Percentiles rank a stretch among this genome's conserved stretches.
Conservation (phyloP, 1,140 invertebrate species). For the Drosophila fuyamai region DNA sequence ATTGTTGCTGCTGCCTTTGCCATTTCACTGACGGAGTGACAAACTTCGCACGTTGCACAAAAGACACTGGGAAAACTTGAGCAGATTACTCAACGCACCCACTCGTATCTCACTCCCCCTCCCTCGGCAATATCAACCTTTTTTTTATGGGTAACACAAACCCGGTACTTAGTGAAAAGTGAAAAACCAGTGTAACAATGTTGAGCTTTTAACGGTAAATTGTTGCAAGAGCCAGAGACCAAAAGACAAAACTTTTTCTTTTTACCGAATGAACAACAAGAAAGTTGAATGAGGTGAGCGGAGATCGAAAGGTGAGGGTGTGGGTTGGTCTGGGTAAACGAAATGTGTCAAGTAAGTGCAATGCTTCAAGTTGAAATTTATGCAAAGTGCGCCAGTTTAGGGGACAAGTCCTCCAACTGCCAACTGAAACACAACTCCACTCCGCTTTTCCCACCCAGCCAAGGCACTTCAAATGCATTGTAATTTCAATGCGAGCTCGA, state of each 20-base stretch:
- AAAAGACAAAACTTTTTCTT: slow-evolving; percentile 66
- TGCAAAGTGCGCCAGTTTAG: slow-evolving; percentile 70
- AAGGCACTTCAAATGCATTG: slow-evolving; percentile 51
- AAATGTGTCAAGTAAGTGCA: slow-evolving; percentile 80
- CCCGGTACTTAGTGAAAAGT: slow-evolving; percentile 79
- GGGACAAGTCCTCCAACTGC: slow-evolving; percentile 34
- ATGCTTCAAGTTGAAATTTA: slow-evolving; percentile 77
- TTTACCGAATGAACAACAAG: slow-evolving; percentile 71
- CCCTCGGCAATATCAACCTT: slow-evolving; percentile 5
- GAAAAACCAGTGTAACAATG: slow-evolving; percentile 81
- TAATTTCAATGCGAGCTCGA: slow-evolving; percentile 50
- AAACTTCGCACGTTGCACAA: slow-evolving; percentile 78
- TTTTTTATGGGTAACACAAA: slow-evolving; percentile 78
- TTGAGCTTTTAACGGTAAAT: slow-evolving; percentile 79
- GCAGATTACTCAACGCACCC: slow-evolving; percentile 61
- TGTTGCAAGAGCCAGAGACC: slow-evolving; percentile 60
- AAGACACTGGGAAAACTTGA: slow-evolving; percentile 67
- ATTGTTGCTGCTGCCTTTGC: slow-evolving; percentile 29
- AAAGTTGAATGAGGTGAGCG: slow-evolving; percentile 50
- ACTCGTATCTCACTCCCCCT: neutral
- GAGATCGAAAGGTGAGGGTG: slow-evolving; percentile 18
- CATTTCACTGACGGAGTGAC: slow-evolving; percentile 76
- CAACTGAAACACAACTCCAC: neutral
- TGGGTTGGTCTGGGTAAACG: slow-evolving; percentile 45
- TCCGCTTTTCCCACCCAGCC: neutral